Evolutionary conservation across 2,113 vertebrate genomes (phyloP), one percentile per base, ranked within the genome.

Genomic region (Acrocephalus kingi): DNA sequence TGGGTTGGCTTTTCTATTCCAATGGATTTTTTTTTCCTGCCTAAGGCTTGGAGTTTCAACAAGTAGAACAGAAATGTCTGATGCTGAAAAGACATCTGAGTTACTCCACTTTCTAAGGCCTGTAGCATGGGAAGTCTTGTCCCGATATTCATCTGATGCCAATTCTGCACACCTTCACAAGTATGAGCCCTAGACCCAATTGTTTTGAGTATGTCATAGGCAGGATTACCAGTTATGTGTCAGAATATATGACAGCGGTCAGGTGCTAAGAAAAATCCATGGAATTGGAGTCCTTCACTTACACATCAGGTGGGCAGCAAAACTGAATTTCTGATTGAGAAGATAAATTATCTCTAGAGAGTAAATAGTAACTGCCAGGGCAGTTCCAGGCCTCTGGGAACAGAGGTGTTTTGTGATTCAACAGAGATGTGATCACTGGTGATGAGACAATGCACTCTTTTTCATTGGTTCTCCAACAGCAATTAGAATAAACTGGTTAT

Each of bases 91-190:
- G 58, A 33, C 23, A 80, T 45, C 35, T 55, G 52, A 28, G 19
- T 72, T 87, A 35, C 15, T 39, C 8, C 22, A 81, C 22, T 9
- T 90, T 80, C 31, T 20, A 63, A 83, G 27, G 33, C 4, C 19
- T 85, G 41, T 15, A 52, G 54, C 49, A 20, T 15, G 19, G 48
- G 17, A 69, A 58, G 31, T 67, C 21, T 33, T 52, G n/a, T 77
- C 21, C 41, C 0, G 0, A 30, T 23, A 33, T 31, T 59, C 14
- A 8, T 24, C 24, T 72, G 17, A 9, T 11, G 7, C 20, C 55
- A 3, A 0, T 62, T 69, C 30, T 88, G 7, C 4, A 3, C 18
- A 23, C 4, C 13, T 58, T 22, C 59, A 51, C 48, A 28, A 11
- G 3, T 13, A 7, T 10, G n/a, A 41, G 37, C 48, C 46, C 18